Percentiles rank a stretch among this genome's conserved stretches.
Evolutionary conservation across 2,888 invertebrate genomes (phyloP).

Genomic region (Erannis defoliaria): DNA sequence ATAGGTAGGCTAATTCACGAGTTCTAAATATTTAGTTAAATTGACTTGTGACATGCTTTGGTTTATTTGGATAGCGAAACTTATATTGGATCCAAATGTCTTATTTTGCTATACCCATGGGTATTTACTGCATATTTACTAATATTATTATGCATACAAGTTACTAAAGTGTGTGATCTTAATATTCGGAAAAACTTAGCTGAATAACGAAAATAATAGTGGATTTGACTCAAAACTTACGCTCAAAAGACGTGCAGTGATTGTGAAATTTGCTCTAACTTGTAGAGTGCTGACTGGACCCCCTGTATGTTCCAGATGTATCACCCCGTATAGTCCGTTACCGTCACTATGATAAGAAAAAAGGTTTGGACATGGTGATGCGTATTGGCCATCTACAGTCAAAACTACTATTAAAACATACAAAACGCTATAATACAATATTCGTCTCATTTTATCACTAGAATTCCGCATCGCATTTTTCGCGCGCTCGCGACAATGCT

Average conservation of each 20-base stretch:
- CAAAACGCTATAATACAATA: slow-evolving; percentile 25
- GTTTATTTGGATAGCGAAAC: no score
- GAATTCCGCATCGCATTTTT: slow-evolving; percentile 42
- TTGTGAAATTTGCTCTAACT: slow-evolving; percentile 64
- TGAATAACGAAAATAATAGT: background rate
- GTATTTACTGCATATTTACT: no score
- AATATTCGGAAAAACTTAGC: background rate
- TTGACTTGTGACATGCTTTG: no score
- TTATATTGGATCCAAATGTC: no score
- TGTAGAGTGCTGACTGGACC: slow-evolving; percentile 57
- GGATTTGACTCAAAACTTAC: slow-evolving; percentile 55
- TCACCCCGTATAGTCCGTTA: slow-evolving; percentile 59
- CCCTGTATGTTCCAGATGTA: slow-evolving; percentile 57
- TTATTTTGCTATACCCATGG: no score
- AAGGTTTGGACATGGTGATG: slow-evolving; percentile 68
- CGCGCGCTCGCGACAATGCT: slow-evolving; percentile 49
- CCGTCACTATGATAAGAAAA: slow-evolving; percentile 68
- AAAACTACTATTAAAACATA: slow-evolving; percentile 51
- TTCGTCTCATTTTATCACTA: slow-evolving; percentile 51
- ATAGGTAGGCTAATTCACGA: no score
- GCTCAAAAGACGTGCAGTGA: slow-evolving; percentile 58
- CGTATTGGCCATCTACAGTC: slow-evolving; percentile 55
- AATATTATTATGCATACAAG: no score
- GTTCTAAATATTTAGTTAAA: no score
- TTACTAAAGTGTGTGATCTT: background rate